Evolutionary conservation across 1,140 invertebrate genomes (phyloP).

Genomic region (Chrysomallon squamiferum): DNA sequence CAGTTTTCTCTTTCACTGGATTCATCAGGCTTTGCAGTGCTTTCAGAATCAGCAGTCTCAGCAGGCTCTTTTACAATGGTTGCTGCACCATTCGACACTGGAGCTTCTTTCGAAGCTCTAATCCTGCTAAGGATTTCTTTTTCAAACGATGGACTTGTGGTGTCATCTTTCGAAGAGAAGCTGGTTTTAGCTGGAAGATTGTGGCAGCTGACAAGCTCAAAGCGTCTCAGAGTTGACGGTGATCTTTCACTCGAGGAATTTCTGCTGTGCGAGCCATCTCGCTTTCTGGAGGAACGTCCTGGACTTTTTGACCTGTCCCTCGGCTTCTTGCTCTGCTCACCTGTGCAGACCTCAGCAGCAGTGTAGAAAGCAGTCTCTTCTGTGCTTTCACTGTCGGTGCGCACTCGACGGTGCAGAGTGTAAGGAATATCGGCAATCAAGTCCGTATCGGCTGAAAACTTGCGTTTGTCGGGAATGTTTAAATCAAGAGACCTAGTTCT

Average conservation of each 20-base stretch:
- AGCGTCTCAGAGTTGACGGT: conserved; percentile 41
- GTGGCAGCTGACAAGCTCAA: conserved; percentile 61
- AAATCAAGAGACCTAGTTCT: background rate
- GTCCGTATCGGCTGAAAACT: conserved; percentile 36
- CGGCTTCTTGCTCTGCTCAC: conserved; percentile 29
- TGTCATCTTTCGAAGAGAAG: conserved; percentile 65
- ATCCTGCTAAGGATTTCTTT: conserved; percentile 41
- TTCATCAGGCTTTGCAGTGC: no score
- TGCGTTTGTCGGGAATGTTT: conserved; percentile 3
- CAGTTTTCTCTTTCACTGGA: no score
- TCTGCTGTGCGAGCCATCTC: background rate
- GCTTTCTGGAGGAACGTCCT: background rate
- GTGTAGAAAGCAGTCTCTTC: conserved; percentile 39
- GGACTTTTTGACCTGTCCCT: conserved; percentile 20
- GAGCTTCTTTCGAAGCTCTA: no score
- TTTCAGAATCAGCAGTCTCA: no score
- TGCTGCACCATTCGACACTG: no score
- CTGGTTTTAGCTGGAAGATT: conserved; percentile 62
- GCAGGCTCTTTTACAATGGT: no score
- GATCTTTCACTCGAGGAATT: conserved; percentile 36
- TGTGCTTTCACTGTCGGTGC: conserved; percentile 32
- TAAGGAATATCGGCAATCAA: conserved; percentile 65
- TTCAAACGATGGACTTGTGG: conserved; percentile 59
- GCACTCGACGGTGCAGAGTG: conserved; percentile 57
- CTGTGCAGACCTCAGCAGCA: conserved; percentile 8